Conservation (phyloP, 2,888 invertebrate genomes). For the Meliscaeva auricollis region DNA sequence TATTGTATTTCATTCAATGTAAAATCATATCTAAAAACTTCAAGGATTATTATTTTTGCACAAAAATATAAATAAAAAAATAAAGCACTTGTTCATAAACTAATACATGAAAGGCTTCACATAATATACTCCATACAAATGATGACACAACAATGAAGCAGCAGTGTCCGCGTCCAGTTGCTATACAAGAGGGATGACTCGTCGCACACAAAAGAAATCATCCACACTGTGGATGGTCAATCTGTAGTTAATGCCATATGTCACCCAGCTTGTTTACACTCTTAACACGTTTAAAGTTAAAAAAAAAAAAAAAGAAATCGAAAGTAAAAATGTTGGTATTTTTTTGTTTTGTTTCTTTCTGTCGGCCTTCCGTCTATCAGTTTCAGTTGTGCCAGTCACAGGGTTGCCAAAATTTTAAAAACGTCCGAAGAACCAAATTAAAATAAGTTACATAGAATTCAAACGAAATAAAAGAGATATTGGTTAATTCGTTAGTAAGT, state of each 20-base stretch:
- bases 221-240: conserved; percentile 37
- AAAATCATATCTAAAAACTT: too few species aligned
- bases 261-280: conserved; percentile 64
- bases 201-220: conserved; percentile 57
- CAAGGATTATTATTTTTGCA: too few species aligned
- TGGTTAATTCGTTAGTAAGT: too few species aligned
- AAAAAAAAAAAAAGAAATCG: conserved; percentile 50
- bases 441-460: too few species aligned
- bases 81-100: too few species aligned
- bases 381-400: not conserved
- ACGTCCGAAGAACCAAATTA: not conserved
- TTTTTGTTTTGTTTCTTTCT: conserved; percentile 12
- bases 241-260: conserved; percentile 55
- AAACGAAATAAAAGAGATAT: too few species aligned
- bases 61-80: too few species aligned
- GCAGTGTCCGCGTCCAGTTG: conserved; percentile 51
- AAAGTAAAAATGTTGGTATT: conserved; percentile 54
- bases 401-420: conserved; percentile 1
- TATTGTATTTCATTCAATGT: too few species aligned
- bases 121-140: too few species aligned
- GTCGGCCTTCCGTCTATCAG: not conserved
- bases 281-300: conserved; percentile 55
- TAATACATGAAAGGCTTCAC: too few species aligned
- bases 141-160: too few species aligned
- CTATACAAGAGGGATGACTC: conserved; percentile 24